These are phyloP conservation scores for Eumerus sabulonum DNA, from an alignment of 2,888 invertebrate genomes.

Conservation along the genomic window DNA sequence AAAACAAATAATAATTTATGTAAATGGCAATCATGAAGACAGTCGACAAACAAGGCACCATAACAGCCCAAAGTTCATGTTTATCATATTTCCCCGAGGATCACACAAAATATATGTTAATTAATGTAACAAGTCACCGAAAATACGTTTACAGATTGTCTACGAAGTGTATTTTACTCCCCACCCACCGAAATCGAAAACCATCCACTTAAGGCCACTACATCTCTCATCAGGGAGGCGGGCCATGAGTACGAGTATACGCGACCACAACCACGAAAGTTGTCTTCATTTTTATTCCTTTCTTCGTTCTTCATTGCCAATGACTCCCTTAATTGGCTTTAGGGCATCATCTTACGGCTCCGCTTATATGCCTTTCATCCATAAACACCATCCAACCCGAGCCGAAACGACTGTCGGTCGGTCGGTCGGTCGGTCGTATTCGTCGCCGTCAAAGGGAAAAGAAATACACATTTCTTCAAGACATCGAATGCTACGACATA, in stretches of 20 bases:
- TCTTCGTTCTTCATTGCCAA: conserved; percentile 51
- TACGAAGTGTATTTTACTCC: conserved; percentile 55
- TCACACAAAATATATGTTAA: conserved; percentile 36
- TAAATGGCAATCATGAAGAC: not conserved
- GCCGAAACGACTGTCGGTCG: conserved; percentile 58
- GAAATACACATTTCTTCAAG: no score
- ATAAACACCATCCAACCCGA: conserved; percentile 51
- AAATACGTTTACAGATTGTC: conserved; percentile 38
- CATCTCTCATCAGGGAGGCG: not conserved
- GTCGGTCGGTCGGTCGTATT: no score
- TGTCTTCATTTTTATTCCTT: no score
- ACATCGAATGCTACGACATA: no score
- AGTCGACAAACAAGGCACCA: no score
- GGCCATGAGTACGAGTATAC: conserved; percentile 3
- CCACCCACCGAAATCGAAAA: conserved; percentile 38
- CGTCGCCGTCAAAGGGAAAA: no score
- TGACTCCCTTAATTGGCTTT: conserved; percentile 64
- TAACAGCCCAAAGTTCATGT: conserved; percentile 11
- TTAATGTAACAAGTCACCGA: conserved; percentile 27
- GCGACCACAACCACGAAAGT: not conserved
- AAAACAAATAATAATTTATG: not conserved
- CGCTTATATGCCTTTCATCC: conserved; percentile 53
- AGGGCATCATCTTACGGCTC: conserved; percentile 57
- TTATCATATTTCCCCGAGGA: conserved; percentile 12
- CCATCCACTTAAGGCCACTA: not conserved